Base-by-base conservation (phyloP, 2,113 vertebrate genomes). In the Bothrops jararaca region DNA sequence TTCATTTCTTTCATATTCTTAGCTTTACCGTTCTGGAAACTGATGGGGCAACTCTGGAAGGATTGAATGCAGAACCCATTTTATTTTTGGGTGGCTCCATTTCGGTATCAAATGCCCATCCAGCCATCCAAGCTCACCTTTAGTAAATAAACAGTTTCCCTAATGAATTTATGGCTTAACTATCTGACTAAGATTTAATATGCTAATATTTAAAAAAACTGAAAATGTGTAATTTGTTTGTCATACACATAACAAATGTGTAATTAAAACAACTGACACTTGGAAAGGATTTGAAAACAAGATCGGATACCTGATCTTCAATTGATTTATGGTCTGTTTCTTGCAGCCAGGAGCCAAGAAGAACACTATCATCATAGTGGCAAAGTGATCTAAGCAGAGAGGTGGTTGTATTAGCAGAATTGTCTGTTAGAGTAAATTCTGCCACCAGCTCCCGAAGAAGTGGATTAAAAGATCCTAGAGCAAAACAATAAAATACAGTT, bases 281-380 rank as follows among this genome's bases (percentile, higher is more conserved):
- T 91, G 20, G 13, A 15, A 18, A 18, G 3, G 4, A 20, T 22
- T 50, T 15, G 22, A 29, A 9, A 45, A 23, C 22, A 80, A 45
- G 34, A 2, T 23, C 56, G 42, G 60, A 48, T 96, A 99, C 99
- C 98, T 99, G 99, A 96, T 99, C 99, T 96, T 99, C 99, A 92
- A 99, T 99, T 91, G 98, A 99, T 94, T 99, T 99, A 96, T 99
- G 99, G 96, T 99, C 99, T 0, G 99, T 99, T 97, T 99, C 99
- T 96, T 99, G 99, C 56, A 99, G 98, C 99, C 99, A 99, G 15
- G 99, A 99, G n/a, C 99, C 99, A 94, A 99, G 99, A 93, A 99
- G 98, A 95, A 99, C 99, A 52, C 99, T 99, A 91, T 99, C 99
- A 86, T 99, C 99, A 93, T 99, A 99, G 95, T 99, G 99, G 97